Base-by-base conservation (phyloP, 2,888 invertebrate species). In the Biston stratarius region DNA sequence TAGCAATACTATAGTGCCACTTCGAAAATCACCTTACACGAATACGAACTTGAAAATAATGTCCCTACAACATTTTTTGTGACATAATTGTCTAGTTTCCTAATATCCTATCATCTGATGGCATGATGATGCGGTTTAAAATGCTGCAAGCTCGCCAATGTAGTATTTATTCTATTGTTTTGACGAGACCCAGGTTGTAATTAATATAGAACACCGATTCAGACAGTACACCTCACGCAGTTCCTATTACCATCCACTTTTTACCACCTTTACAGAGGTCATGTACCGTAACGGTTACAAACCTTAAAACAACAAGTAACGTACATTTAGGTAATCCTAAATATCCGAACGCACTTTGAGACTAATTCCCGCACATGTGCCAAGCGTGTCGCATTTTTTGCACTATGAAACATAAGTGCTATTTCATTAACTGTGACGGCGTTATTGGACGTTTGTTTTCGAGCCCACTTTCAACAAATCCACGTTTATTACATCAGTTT, bases 251-350 rank as follows among this genome's bases (percentile, higher is more conserved):
- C n/a, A 36, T 1, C 15, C 5, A 1, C 8, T 33, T 55, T 42
- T 33, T 24, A 55, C 24, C 24, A 33, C 7, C 24, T 15, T 8
- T 33, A 33, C 55, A 33, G 7, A 55, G 55, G 55, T 55, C 55
- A 55, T 33, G 55, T 55, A 52, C 52, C 33, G 51, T 9, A 48
- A 59, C 44, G 42, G 42, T 33, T n/a, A 55, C 48, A 48, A 47
- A 55, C 49, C n/a, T 40, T 34, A 57, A 63, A 63, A 34, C 38
- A 63, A 36, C 36, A 62, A 49, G 36, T 51, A 91, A 86, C 84
- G 86, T 83, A 88, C 88, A 91, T 92, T 88, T 87, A 81, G 79
- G 84, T 92, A 92, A 92, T 92, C 91, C 89, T 78, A 71, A 87
- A 89, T 87, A 92, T 92, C 91, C 89, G 78, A 72, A 87, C 89